Evolutionary conservation across 2,113 vertebrate genomes (phyloP).

Genomic region (Cyanoramphus novaezelandiae): DNA sequence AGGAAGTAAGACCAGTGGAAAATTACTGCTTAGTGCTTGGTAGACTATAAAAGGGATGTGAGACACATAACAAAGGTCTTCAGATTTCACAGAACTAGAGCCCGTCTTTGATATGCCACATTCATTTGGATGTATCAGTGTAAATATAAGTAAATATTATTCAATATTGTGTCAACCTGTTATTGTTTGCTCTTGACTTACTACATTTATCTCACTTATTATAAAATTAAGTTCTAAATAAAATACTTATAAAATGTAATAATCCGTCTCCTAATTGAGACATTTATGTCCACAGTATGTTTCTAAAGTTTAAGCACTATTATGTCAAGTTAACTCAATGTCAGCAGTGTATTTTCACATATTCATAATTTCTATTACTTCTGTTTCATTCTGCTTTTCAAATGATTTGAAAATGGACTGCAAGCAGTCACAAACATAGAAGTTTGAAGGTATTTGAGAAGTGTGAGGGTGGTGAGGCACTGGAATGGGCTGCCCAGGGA

Average conservation of each 20-base stretch:
- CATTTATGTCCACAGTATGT: background rate
- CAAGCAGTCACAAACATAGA: background rate
- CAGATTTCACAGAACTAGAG: too few species aligned
- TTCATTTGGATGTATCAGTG: background rate
- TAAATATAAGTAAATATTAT: background rate
- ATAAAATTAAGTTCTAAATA: background rate
- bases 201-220: background rate
- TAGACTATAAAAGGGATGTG: too few species aligned
- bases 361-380: background rate
- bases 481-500: too few species aligned
- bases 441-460: too few species aligned
- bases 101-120: too few species aligned
- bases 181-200: background rate
- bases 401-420: background rate
- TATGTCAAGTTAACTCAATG: background rate
- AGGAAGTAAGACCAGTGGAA: too few species aligned
- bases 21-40: too few species aligned
- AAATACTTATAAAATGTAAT: background rate
- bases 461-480: too few species aligned
- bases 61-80: too few species aligned
- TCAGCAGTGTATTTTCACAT: background rate
- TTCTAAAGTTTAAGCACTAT: background rate
- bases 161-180: background rate
- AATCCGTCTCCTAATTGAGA: background rate
- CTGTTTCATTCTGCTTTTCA: background rate